These are phyloP conservation scores for Magallana nippona DNA, from an alignment of 2,888 invertebrate genomes.

Conservation along the genomic window DNA sequence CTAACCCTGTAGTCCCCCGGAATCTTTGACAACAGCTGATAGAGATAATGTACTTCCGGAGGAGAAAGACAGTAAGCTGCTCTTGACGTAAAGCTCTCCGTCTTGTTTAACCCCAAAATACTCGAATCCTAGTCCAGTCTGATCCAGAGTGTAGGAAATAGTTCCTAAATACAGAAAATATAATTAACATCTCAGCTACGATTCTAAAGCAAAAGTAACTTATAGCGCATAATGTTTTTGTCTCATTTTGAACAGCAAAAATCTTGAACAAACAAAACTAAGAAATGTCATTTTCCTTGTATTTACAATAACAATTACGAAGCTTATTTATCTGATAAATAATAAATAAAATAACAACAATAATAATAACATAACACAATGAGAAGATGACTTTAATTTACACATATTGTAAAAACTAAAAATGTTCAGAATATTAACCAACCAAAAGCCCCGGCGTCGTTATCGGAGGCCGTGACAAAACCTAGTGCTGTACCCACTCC, in stretches of 20 bases:
- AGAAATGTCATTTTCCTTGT: too few species aligned
- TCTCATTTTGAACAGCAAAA: too few species aligned
- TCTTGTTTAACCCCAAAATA: conserved; percentile 49
- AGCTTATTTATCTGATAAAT: too few species aligned
- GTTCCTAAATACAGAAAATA: conserved; percentile 39
- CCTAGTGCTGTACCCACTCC: conserved; percentile 44
- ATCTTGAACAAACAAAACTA: too few species aligned
- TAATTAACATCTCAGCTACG: neutral
- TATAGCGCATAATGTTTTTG: too few species aligned
- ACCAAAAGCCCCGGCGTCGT: conserved; percentile 45
- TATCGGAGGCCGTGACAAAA: conserved; percentile 41
- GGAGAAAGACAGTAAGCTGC: neutral
- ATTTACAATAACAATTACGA: too few species aligned
- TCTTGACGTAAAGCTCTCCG: conserved; percentile 46
- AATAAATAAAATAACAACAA: too few species aligned
- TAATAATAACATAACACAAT: too few species aligned
- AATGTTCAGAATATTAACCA: neutral
- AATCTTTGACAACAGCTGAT: conserved; percentile 35
- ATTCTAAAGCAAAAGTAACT: too few species aligned
- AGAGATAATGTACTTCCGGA: conserved; percentile 30
- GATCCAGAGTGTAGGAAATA: conserved; percentile 51
- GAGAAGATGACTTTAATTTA: too few species aligned
- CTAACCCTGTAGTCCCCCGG: conserved; percentile 13
- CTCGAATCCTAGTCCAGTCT: conserved; percentile 42
- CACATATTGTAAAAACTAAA: too few species aligned